Evolutionary conservation across 2,888 invertebrate genomes (phyloP), one percentile per base, ranked within the genome.

Genomic region (Lobophora halterata): DNA sequence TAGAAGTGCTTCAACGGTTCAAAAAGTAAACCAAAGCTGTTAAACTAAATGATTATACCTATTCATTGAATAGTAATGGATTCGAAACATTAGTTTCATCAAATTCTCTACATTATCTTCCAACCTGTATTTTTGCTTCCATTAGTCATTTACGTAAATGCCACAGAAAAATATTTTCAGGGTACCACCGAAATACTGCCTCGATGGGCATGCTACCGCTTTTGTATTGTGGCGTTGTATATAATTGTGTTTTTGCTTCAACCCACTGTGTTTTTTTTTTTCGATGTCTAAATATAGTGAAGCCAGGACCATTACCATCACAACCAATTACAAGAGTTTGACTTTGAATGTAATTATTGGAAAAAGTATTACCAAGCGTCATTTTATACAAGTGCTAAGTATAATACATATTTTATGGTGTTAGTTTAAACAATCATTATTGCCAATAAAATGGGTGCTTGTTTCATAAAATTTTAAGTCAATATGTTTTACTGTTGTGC

Each of bases 301-400:
- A 54, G 77, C 79, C 71, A 79, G 77, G 79, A 64, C 71, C 79
- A 81, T 80, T 49, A 69, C 56, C 81, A 81, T 81, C 77, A 79
- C 72, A 75, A 71, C 58, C 65, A 64, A 45, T 74, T 71, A 77
- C 69, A 82, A 86, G 87, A 87, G 87, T 87, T 87, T 87, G 87
- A 87, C 87, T 87, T 87, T 87, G 87, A 85, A 65, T 74, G 74
- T 62, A 71, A 69, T 71, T 71, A 69, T 72, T 61, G 72, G 74
- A 74, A 74, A 62, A 35, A 56, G 55, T 74, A 79, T 76, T 61
- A 71, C 74, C 55, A 59, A 47, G 58, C 50, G 46, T 59, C 53
- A 46, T 58, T 39, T 47, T 65, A 74, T 68, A 75, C 74, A 59
- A 70, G 55, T 61, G 71, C 71, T 75, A 60, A 62, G 49, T 55